These are phyloP conservation scores for Gymnocypris eckloni DNA, from an alignment of 2,797 vertebrate species.

Conservation along the genomic window DNA sequence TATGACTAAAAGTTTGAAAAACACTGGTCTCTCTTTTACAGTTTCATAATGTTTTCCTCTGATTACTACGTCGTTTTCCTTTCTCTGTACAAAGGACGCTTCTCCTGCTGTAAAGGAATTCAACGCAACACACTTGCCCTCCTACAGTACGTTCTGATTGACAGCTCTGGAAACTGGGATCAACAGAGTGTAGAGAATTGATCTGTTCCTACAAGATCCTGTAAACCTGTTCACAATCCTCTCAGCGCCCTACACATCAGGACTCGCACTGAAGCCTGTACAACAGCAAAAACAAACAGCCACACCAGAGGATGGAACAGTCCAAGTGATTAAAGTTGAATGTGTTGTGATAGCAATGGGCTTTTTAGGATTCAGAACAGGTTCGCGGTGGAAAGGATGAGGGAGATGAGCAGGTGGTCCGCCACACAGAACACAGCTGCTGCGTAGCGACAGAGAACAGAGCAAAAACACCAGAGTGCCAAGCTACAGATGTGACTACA, in stretches of 20 bases:
- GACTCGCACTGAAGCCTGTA: constrained; percentile 19
- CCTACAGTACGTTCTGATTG: constrained; percentile 43
- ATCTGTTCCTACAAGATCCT: constrained; percentile 55
- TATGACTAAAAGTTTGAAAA: neutral
- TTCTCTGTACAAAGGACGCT: neutral
- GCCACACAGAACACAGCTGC: constrained; percentile 15
- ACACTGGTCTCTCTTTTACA: neutral
- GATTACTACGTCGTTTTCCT: neutral
- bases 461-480: neutral
- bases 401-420: constrained; percentile 11
- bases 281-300: constrained; percentile 47
- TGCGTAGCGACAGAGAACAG: neutral
- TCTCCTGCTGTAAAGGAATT: neutral
- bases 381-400: constrained; percentile 13
- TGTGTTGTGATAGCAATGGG: constrained; percentile 42
- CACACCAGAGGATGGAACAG: constrained; percentile 35
- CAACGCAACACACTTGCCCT: constrained; percentile 8
- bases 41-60: neutral
- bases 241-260: constrained; percentile 21
- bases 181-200: constrained; percentile 58
- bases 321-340: constrained; percentile 53
- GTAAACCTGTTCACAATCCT: constrained; percentile 59
- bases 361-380: constrained; percentile 49
- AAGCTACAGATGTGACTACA: neutral
- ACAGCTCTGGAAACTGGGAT: constrained; percentile 53